phyloP scores from a whole-genome alignment of 2,113 vertebrate species.

The Rhinopomastus cyanomelas region DNA sequence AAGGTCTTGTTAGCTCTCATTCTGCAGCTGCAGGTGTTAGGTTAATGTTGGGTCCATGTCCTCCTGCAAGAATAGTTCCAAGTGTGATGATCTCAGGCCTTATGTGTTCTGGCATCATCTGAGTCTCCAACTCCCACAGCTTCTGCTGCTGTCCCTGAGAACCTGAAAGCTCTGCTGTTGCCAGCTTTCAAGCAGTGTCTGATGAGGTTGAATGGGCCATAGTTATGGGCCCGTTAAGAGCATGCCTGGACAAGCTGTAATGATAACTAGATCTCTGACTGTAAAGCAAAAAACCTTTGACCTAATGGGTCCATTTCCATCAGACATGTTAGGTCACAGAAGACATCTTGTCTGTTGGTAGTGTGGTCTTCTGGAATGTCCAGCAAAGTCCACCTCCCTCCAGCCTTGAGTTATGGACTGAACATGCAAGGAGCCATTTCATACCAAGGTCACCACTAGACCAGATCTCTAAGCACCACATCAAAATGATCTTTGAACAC shows the following conservation, averaged over 20 bases:
- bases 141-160: not conserved
- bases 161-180: not conserved
- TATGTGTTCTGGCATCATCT: no score
- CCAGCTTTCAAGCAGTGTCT: not conserved
- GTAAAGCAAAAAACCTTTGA: not conserved
- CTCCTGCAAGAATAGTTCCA: not conserved
- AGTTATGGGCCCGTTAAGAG: not conserved
- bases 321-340: not conserved
- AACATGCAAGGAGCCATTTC: not conserved
- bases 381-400: not conserved
- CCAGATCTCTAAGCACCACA: no score
- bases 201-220: not conserved
- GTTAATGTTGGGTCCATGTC: not conserved
- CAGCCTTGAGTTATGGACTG: not conserved
- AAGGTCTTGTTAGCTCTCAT: not conserved
- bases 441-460: no score
- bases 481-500: no score
- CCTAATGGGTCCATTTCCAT: not conserved
- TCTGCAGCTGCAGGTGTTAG: not conserved
- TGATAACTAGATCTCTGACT: not conserved
- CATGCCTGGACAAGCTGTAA: not conserved
- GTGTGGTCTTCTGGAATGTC: not conserved
- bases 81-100: not conserved
- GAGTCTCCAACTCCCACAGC: not conserved
- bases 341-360: not conserved